Evolutionary conservation across 2,888 invertebrate species (phyloP).

Genomic region (Leptinotarsa juncta): DNA sequence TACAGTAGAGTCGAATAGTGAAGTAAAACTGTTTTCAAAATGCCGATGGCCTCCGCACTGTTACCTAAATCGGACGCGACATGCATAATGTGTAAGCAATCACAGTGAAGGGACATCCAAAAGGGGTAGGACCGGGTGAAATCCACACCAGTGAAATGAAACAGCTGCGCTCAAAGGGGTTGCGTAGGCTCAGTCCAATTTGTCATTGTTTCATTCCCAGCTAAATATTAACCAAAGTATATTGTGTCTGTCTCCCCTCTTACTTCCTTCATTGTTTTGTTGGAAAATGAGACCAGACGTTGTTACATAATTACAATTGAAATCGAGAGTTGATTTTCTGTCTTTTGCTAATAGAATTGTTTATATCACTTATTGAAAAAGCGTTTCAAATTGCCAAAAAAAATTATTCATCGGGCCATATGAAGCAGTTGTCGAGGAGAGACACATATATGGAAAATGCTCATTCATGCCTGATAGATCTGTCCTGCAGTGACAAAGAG

Average conservation of each 20-base stretch:
- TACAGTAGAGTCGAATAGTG: neutral
- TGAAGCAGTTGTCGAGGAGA: no score
- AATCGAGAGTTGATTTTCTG: no score
- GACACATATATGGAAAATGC: no score
- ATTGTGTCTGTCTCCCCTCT: constrained; percentile 42
- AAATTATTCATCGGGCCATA: no score
- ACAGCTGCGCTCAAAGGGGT: constrained; percentile 62
- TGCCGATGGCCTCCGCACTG: constrained; percentile 18
- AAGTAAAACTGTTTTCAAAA: constrained; percentile 18
- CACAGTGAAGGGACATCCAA: constrained; percentile 56
- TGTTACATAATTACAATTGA: no score
- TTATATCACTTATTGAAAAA: no score
- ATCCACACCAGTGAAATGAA: constrained; percentile 57
- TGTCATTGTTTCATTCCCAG: constrained; percentile 58
- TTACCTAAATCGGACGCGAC: constrained; percentile 57
- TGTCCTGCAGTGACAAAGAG: no score
- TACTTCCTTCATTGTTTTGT: constrained; percentile 5
- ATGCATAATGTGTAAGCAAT: constrained; percentile 67
- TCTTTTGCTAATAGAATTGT: no score
- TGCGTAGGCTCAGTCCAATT: constrained; percentile 53
- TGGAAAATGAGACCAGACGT: neutral
- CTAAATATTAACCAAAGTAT: constrained; percentile 53
- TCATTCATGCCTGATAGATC: no score
- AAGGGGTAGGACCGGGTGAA: constrained; percentile 53
- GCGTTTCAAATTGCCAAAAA: no score